Percentiles rank a stretch among this genome's conserved stretches.
phyloP scores from a whole-genome alignment of 2,113 vertebrate species.

The Suricata suricatta region DNA sequence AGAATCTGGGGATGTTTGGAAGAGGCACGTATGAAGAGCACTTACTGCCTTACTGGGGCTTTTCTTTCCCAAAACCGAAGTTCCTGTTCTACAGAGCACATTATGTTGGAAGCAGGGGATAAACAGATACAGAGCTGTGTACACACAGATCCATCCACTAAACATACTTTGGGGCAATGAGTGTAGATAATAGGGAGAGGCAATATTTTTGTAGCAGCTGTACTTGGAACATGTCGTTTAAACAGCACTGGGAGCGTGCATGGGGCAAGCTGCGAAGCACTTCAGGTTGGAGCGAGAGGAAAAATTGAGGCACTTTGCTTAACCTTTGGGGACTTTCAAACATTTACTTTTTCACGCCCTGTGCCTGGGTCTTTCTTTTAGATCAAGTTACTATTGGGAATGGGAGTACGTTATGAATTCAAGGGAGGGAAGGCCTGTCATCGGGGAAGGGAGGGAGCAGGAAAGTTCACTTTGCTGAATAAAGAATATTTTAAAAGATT shows the following conservation, averaged over 20 bases:
- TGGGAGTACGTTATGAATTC: background rate
- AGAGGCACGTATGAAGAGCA: conserved; percentile 17
- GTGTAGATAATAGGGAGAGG: background rate
- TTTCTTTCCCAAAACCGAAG: background rate
- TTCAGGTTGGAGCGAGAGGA: background rate
- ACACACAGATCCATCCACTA: background rate
- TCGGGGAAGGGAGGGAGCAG: background rate
- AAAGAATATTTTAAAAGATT: background rate
- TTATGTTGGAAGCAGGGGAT: fast-evolving
- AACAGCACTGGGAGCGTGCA: background rate
- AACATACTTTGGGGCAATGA: background rate
- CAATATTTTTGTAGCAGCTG: background rate
- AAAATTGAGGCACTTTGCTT: conserved; percentile 10
- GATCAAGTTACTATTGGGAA: background rate
- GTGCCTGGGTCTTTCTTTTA: background rate
- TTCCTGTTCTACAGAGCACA: background rate
- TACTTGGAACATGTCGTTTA: background rate
- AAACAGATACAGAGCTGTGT: background rate
- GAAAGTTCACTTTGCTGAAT: background rate
- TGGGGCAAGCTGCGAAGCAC: background rate
- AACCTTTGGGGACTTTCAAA: background rate
- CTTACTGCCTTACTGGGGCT: background rate
- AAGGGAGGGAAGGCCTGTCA: background rate
- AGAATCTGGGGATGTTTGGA: conserved; percentile 24
- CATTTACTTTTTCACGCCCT: background rate